A percentile compares a stretch with the other conserved stretches of the same genome.
These are phyloP conservation scores for Alviniconcha marisindica DNA, from an alignment of 1,140 invertebrate species.

Conservation along the genomic window DNA sequence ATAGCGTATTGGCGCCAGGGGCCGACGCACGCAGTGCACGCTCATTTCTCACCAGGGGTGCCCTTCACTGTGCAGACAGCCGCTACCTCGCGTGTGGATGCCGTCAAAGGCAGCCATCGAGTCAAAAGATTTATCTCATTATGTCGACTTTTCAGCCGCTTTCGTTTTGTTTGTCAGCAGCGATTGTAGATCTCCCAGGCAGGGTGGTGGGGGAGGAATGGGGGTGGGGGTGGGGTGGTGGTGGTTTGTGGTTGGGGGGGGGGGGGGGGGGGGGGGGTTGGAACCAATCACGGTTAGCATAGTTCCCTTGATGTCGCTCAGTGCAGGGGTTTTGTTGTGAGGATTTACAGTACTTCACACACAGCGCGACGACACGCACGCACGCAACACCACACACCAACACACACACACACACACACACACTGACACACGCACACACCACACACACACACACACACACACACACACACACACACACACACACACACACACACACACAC, in stretches of 20 bases:
- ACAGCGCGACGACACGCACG: no score
- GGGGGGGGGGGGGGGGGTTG: not conserved
- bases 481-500: constrained; percentile 14
- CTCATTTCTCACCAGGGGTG: not conserved
- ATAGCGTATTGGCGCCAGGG: not conserved
- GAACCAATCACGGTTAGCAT: not conserved
- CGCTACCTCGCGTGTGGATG: not conserved
- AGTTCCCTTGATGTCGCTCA: not conserved
- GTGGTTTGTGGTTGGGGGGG: no score
- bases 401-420: no score
- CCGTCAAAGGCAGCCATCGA: not conserved
- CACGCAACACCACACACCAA: no score
- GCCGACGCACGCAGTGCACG: not conserved
- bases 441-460: not conserved
- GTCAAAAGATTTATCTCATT: constrained; percentile 15
- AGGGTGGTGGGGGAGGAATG: not conserved
- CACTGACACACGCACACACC: no score
- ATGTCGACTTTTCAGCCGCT: constrained; percentile 2
- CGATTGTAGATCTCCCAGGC: not conserved
- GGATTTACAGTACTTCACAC: no score
- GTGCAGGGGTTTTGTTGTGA: not conserved
- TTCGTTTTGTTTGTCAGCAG: not conserved
- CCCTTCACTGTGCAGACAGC: not conserved
- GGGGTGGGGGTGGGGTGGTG: no score
- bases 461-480: constrained; percentile 10